Evolutionary conservation across 2,888 invertebrate species (phyloP).

Genomic region (Pemphredon lugubris): DNA sequence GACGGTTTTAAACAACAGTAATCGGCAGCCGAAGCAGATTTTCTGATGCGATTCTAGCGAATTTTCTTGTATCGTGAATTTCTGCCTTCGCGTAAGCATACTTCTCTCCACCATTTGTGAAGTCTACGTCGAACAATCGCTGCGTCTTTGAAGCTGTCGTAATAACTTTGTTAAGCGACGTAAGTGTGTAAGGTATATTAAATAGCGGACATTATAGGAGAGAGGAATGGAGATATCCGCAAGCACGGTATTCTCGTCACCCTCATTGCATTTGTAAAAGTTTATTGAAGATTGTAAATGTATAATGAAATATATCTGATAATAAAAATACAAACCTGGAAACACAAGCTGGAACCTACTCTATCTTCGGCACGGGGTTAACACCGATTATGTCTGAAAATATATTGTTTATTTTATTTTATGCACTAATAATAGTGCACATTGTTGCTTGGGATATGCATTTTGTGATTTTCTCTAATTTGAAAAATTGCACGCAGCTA

Average conservation of each 20-base stretch:
- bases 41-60: slow-evolving; percentile 15
- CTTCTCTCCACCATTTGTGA: slow-evolving; percentile 1
- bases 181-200: slow-evolving; percentile 48
- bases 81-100: slow-evolving; percentile 9
- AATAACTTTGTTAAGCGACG: slow-evolving; percentile 31
- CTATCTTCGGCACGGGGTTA: too few species aligned
- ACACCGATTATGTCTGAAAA: too few species aligned
- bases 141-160: slow-evolving; percentile 24
- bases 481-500: too few species aligned
- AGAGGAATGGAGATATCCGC: slow-evolving; percentile 35
- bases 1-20: slow-evolving; percentile 19
- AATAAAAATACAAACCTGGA: slow-evolving; percentile 59
- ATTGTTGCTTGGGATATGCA: too few species aligned
- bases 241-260: slow-evolving; percentile 44
- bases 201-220: slow-evolving; percentile 34
- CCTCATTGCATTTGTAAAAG: slow-evolving; percentile 71
- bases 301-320: slow-evolving; percentile 62
- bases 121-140: slow-evolving; percentile 18
- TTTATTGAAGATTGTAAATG: slow-evolving; percentile 70
- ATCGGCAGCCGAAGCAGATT: slow-evolving; percentile 17
- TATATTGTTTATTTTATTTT: too few species aligned
- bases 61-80: slow-evolving; percentile 21
- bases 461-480: too few species aligned
- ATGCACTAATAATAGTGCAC: too few species aligned
- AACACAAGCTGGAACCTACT: slow-evolving; percentile 1